A percentile compares a stretch with the other conserved stretches of the same genome.
Conservation (phyloP, 2,113 vertebrate genomes). For the Suncus etruscus region DNA sequence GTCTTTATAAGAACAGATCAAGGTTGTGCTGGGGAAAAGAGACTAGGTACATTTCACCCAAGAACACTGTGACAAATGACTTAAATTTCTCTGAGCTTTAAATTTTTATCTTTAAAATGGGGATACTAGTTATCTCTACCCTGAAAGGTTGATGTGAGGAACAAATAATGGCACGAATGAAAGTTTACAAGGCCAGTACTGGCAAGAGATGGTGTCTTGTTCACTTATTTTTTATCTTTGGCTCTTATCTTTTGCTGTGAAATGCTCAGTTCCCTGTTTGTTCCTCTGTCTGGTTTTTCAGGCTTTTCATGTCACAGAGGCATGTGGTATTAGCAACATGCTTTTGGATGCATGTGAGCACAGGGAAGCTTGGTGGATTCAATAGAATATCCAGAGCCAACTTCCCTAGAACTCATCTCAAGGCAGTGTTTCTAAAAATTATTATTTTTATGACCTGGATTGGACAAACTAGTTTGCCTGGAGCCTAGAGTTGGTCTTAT, state of each 20-base stretch:
- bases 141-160: neutral
- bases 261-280: neutral
- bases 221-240: constrained; percentile 30
- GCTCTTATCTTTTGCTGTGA: neutral
- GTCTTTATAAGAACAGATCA: neutral
- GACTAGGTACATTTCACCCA: too few species aligned
- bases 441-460: too few species aligned
- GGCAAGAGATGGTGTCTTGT: neutral
- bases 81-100: neutral
- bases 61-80: neutral
- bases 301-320: neutral
- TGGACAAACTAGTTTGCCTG: too few species aligned
- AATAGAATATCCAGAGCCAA: neutral
- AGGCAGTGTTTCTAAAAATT: neutral
- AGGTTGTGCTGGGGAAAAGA: neutral
- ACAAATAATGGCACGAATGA: neutral
- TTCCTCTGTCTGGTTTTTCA: neutral
- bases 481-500: too few species aligned
- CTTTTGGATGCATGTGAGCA: neutral
- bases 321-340: neutral
- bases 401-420: neutral
- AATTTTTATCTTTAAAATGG: constrained; percentile 22
- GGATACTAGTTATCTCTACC: neutral
- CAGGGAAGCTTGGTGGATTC: neutral
- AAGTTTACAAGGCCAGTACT: neutral